Base-by-base conservation (phyloP, 2,113 vertebrate genomes). In the Pipra filicauda region DNA sequence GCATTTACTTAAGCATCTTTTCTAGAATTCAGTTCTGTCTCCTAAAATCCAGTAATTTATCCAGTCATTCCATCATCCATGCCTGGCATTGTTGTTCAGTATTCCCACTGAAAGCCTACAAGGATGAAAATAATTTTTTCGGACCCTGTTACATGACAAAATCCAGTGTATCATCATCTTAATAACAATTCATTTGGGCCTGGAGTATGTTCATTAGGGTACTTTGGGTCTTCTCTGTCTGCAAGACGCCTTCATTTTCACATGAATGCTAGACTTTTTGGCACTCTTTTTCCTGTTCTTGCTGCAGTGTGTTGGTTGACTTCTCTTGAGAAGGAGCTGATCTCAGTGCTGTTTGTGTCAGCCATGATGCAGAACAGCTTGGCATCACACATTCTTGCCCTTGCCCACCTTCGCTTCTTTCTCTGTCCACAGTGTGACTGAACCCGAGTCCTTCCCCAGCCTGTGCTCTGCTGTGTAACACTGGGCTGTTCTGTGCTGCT, bases 361-460 rank as follows among this genome's bases (percentile, higher is more conserved):
- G 67, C 41, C 33, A 10, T 51, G 12, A 69, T 64, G 41, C 62
- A 80, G 49, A 17, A 28, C 49, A 51, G 17, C 66, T 72, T 76
- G 20, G 11, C 43, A 58, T 54, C 31, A 9, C 0, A 6, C n/a
- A 44, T 64, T 62, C 52, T 48, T 73, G 28, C 31, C 35, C 58
- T 51, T 49, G 70, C n/a, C 35, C 13, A 11, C 46, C 80, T 41
- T 39, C 70, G 62, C 21, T 31, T 76, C 15, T 75, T 23, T 12
- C 21, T 77, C 31, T 37, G 4, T 28, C 43, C 72, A 12, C 31
- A 8, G 23, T 0, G 1, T 23, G 39, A 23, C 70, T 22, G 30
- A 67, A 5, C 5, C 21, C 0, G 0, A 35, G 35, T 31, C 30
- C 59, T n/a, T 65, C 1, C 1, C 9, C 8, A 28, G 22, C 22